These are phyloP conservation scores for Silurus meridionalis DNA, from an alignment of 2,113 vertebrate species.

Conservation along the genomic window DNA sequence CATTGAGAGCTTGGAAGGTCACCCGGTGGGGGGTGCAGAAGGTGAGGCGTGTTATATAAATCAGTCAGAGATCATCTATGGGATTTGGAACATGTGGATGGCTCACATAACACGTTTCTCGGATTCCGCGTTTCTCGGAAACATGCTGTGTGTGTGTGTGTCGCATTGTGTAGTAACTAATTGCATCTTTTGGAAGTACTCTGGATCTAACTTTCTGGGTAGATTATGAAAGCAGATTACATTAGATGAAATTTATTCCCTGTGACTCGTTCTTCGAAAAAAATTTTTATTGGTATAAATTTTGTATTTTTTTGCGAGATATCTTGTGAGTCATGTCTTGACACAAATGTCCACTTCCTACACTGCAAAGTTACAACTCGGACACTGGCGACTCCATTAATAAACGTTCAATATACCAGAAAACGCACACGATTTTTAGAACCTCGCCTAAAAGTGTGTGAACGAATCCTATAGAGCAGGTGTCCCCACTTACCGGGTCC, in stretches of 20 bases:
- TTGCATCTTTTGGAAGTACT: too few relatives aligned
- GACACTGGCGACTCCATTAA: neutral
- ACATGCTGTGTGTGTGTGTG: neutral
- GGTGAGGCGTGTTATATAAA: conserved; percentile 44
- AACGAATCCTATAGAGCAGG: too few relatives aligned
- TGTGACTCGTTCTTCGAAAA: too few relatives aligned
- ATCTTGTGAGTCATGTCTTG: neutral
- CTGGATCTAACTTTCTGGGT: too few relatives aligned
- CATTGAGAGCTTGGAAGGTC: conserved; percentile 31
- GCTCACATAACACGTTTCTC: conserved; percentile 38
- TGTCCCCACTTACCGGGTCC: too few relatives aligned
- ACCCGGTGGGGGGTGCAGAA: conserved; percentile 10
- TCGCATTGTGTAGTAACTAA: too few relatives aligned
- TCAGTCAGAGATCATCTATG: conserved; percentile 21
- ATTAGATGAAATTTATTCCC: too few relatives aligned
- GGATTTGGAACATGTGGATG: conserved; percentile 28
- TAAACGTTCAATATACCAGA: neutral
- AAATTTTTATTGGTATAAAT: too few relatives aligned
- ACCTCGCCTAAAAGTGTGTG: too few relatives aligned
- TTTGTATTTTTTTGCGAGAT: neutral
- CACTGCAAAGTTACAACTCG: neutral
- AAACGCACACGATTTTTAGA: neutral
- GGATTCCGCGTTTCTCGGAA: conserved; percentile 33
- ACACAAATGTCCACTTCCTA: neutral
- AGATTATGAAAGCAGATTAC: too few relatives aligned